Evolutionary conservation across 1,140 invertebrate genomes (phyloP), one percentile per base, ranked within the genome.

Genomic region (Druon quercuslanigerum): DNA sequence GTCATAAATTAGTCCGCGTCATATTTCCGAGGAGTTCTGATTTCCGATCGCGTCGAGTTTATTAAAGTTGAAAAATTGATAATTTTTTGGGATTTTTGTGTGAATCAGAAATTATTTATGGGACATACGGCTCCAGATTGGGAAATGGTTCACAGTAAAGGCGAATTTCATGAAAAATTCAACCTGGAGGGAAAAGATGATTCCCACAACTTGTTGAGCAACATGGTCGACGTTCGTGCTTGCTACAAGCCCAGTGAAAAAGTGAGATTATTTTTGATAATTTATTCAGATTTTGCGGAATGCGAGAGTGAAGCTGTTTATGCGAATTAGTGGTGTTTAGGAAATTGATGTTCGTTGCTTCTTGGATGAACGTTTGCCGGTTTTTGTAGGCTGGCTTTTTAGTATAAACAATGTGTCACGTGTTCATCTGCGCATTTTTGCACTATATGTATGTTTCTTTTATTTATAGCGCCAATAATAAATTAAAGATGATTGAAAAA

Each of bases 211-310:
- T 86, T 90, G 77, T 86, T 90, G 85, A 91, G 87, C 84, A 90
- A 87, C 83, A 89, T 91, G 88, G 89, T 92, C 76, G 92, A 92
- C 86, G 90, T 90, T 72, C 85, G 92, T 79, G 92, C 91, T 16
- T 92, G 92, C 83, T 92, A 91, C 84, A 92, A 92, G 78, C 92
- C 92, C 46, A 89, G 86, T 60, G 89, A 91, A 83, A 90, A 91
- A 86, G 92, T 92, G 85, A 92, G 91, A 46, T 14, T 57, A 12
- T 60, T 66, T 66, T 13, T 3, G 13, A 33, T 66, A 13, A 54
- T 54, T 17, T 9, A 9, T 66, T 66, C 5, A 40, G 13, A 40
- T 66, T n/a, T n/a, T 40, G n/a, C 5, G 2, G 33, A 66, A 66
- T 66, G 60, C 60, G 14, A 66, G 40, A 7, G 60, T 66, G 12